Percentiles rank a stretch among this genome's conserved stretches.
phyloP scores from a whole-genome alignment of 2,113 vertebrate species.

The Vidua macroura region DNA sequence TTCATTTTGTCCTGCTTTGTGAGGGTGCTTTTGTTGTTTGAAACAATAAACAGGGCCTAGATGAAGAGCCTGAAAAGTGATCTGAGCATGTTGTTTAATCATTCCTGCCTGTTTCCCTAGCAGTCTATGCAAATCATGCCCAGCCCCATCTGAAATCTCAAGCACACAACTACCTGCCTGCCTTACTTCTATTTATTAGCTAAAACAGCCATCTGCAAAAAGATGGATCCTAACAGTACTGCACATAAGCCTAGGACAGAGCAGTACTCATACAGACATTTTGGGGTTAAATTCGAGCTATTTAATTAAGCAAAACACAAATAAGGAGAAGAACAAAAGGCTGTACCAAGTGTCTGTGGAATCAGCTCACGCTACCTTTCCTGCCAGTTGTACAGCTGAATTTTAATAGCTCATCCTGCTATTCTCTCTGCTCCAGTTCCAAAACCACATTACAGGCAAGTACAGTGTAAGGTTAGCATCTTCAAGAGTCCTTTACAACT shows the following conservation, averaged over 20 bases:
- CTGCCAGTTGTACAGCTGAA: background rate
- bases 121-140: background rate
- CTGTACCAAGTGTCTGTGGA: background rate
- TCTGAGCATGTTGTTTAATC: background rate
- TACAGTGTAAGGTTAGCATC: background rate
- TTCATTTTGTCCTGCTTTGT: background rate
- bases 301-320: constrained; percentile 10
- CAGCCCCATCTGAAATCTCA: background rate
- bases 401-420: background rate
- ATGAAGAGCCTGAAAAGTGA: background rate
- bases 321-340: background rate
- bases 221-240: background rate
- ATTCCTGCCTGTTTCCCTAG: background rate
- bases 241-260: background rate
- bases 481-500: background rate
- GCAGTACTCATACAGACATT: background rate
- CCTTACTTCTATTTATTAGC: background rate
- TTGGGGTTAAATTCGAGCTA: background rate
- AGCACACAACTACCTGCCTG: background rate
- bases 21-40: background rate
- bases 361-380: background rate
- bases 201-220: background rate
- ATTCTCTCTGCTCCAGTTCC: background rate
- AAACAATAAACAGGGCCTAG: background rate
- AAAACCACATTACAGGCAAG: background rate